Evolutionary conservation across 2,888 invertebrate species (phyloP), one percentile per base, ranked within the genome.

Genomic region (Seira ritae): DNA sequence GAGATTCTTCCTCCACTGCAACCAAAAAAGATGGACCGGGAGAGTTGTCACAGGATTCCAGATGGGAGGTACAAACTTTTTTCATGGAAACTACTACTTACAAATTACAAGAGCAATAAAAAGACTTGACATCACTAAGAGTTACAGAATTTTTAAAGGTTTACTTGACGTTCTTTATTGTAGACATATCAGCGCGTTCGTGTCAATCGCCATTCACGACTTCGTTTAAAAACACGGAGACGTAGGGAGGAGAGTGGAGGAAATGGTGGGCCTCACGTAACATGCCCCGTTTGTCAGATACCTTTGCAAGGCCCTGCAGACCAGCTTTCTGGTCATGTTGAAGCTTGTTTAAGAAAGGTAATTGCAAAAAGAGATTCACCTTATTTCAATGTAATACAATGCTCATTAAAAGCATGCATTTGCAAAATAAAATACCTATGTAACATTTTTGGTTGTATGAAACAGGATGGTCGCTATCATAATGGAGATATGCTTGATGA

Each of bases 241-340:
- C 92, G 94, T 84, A 93, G 94, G 90, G 92, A 92, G 67, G 94
- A 94, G 85, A 87, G 87, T 65, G 86, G 87, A 19, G 88, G 87
- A 1, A 85, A 83, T 42, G 84, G 85, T 20, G 82, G 81, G 3
- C 83, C 88, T n/a, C 94, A 94, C 89, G 92, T 94, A 0, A 92
- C 93, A 17, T 97, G 97, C 90, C 97, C 97, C 0, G 94, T 97
- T 2, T 97, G 97, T 90, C 95, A 94, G 90, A 93, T 94, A 55
- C 93, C 93, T 84, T 90, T 93, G 15, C 92, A 92, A 73, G 92
- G 93, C 1, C 93, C 94, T 17, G 90, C 93, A 79, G 92, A 94
- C 91, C 93, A 95, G 92, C 91, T 97, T 89, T 94, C 94, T 91
- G 91, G 95, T 90, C 94, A 97, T 92, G 93, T 94, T 86, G 93